A percentile compares a stretch with the other conserved stretches of the same genome.
phyloP scores from a whole-genome alignment of 2,113 vertebrate genomes.

The Mugil cephalus region DNA sequence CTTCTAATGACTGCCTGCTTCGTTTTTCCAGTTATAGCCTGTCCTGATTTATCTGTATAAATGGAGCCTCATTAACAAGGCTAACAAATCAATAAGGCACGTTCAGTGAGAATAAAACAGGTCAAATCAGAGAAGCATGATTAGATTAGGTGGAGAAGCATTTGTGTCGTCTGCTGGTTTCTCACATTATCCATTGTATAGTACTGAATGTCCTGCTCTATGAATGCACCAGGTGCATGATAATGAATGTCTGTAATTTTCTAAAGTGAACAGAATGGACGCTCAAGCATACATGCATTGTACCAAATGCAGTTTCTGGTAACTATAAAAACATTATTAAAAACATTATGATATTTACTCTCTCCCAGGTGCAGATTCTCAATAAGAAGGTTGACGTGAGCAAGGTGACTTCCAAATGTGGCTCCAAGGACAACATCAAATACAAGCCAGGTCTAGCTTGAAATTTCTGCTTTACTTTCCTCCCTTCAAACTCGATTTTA shows the following conservation, averaged over 20 bases:
- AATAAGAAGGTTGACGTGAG: conserved; percentile 95
- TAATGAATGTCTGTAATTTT: conserved; percentile 15
- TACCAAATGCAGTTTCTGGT: not conserved
- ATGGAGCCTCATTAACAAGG: conserved; percentile 2
- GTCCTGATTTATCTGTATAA: conserved; percentile 5
- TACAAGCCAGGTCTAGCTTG: conserved; percentile 89
- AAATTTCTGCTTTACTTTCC: not conserved
- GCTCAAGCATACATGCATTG: not conserved
- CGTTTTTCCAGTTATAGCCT: conserved; percentile 3
- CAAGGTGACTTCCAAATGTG: conserved; percentile 95
- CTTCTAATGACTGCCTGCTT: conserved; percentile 16
- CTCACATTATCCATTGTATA: not conserved
- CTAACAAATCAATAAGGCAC: conserved; percentile 9
- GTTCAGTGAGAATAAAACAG: not conserved
- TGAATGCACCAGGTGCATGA: conserved; percentile 15
- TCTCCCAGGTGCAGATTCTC: conserved; percentile 92
- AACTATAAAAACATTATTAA: not conserved
- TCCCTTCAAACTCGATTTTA: not conserved
- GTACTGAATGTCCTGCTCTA: too few species aligned
- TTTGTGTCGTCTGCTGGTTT: not conserved
- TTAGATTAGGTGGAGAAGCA: not conserved
- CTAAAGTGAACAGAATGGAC: not conserved
- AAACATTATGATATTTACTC: conserved; percentile 19
- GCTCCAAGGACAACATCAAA: conserved; percentile 95
- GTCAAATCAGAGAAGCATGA: not conserved